These are phyloP conservation scores for Clostera curtula DNA, from an alignment of 2,888 invertebrate genomes.

Conservation along the genomic window DNA sequence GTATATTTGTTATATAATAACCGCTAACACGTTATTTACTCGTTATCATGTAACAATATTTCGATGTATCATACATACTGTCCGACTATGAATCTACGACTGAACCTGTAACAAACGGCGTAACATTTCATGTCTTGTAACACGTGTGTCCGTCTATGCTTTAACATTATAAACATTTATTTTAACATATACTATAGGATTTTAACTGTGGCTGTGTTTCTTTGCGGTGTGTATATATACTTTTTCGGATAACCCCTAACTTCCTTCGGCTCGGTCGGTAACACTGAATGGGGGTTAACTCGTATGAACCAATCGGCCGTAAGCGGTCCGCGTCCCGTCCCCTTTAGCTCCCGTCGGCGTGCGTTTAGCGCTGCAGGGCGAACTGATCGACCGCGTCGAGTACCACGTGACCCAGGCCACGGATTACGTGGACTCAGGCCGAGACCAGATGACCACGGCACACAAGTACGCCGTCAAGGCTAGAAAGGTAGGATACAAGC, in stretches of 20 bases:
- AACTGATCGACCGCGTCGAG: slow-evolving; percentile 95
- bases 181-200: slow-evolving; percentile 22
- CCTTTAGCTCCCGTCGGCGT: slow-evolving; percentile 54
- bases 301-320: slow-evolving; percentile 70
- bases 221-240: slow-evolving; percentile 19
- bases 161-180: slow-evolving; percentile 20
- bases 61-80: slow-evolving; percentile 31
- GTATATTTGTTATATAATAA: slow-evolving; percentile 56
- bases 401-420: slow-evolving; percentile 91
- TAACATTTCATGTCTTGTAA: slow-evolving; percentile 37
- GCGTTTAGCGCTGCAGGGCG: slow-evolving; percentile 84
- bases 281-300: slow-evolving; percentile 39
- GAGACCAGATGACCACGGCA: slow-evolving; percentile 85
- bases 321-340: slow-evolving; percentile 40
- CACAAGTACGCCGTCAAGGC: slow-evolving; percentile 90
- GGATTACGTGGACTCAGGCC: slow-evolving; percentile 88
- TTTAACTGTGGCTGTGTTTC: slow-evolving; percentile 22
- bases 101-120: slow-evolving; percentile 21
- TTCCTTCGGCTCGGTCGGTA: slow-evolving; percentile 47
- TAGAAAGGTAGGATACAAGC: slow-evolving; percentile 82
- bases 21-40: slow-evolving; percentile 24
- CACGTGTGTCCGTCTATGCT: slow-evolving; percentile 23
- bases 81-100: slow-evolving; percentile 19
- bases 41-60: slow-evolving; percentile 51
- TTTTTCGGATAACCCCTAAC: slow-evolving; percentile 36